Evolutionary conservation across 2,797 vertebrate genomes (phyloP), one percentile per base, ranked within the genome.

Genomic region (Tangara arthus): DNA sequence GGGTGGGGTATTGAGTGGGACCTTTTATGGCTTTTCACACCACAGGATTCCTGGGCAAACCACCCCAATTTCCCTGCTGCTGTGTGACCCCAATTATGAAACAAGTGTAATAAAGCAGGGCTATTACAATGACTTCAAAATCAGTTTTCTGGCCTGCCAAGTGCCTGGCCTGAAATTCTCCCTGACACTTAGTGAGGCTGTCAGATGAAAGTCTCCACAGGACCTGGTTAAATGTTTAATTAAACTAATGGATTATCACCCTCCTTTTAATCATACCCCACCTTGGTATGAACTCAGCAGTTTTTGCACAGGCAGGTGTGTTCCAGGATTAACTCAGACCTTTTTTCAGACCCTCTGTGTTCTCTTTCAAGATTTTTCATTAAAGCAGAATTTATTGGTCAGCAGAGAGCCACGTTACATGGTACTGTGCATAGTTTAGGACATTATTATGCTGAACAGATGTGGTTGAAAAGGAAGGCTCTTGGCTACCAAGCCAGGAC

Each of bases 281-380:
- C 39, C 17, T 41, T 72, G 30, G 12, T 73, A 39, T 82, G 49
- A 82, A 57, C 53, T 60, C 15, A 32, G 22, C 21, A 59, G 65
- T 28, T 27, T 82, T 94, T 90, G 75, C 71, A 52, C 12, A 19
- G 42, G 8, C n/a, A 60, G 3, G 15, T 60, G 14, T 2, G 14
- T 35, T 82, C n/a, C 46, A 75, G 27, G 26, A 42, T 65, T 72
- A 42, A 42, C 46, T 68, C 42, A 77, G 71, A 60, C 27, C 92
- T 92, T 76, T 96, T 95, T 92, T 96, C 95, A 93, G 97, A 97
- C 1, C 94, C 93, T 96, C 98, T 80, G 97, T 98, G 98, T 98
- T 98, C 97, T 81, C 34, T 66, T 85, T 57, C 42, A 60, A 37
- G 20, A 18, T 64, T 84, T 84, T 70, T 82, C 53, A 47, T 81